Percentiles rank a stretch among this genome's conserved stretches.
Conservation (phyloP, 2,888 invertebrate genomes). For the Yponomeuta cagnagella region DNA sequence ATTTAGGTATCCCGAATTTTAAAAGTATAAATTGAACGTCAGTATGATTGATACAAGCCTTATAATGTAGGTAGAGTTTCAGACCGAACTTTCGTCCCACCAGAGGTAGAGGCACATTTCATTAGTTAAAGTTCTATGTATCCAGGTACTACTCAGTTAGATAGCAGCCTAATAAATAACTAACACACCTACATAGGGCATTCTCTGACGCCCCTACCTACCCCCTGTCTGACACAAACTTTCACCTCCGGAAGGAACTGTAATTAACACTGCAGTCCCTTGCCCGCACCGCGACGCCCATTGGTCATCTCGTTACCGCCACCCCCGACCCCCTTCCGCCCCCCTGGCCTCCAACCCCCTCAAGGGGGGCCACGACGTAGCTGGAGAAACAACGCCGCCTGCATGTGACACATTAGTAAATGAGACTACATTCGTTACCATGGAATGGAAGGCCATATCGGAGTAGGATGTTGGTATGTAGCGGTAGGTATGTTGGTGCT, state of each 20-base stretch:
- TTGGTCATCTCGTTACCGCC: conserved; percentile 62
- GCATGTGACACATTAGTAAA: conserved; percentile 77
- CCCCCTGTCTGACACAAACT: conserved; percentile 6
- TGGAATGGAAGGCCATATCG: conserved; percentile 48
- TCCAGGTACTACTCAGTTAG: neutral
- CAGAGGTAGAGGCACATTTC: no score
- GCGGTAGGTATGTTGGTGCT: conserved; percentile 53
- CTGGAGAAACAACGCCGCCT: conserved; percentile 70
- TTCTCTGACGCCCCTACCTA: neutral
- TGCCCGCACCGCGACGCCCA: conserved; percentile 43
- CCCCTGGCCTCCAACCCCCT: conserved; percentile 20
- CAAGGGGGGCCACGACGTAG: conserved; percentile 19
- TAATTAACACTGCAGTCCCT: conserved; percentile 61
- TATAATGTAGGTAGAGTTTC: no score
- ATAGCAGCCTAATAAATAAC: neutral
- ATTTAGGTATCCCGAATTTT: no score
- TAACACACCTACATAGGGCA: neutral
- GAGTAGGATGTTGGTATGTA: conserved; percentile 40
- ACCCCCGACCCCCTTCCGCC: conserved; percentile 27
- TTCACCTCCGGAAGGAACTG: conserved; percentile 25
- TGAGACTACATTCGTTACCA: conserved; percentile 74
- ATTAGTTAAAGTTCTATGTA: no score
- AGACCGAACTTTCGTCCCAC: no score
- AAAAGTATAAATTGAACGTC: no score
- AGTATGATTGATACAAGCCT: no score